phyloP scores from a whole-genome alignment of 2,113 vertebrate genomes.

The Asarcornis scutulata region DNA sequence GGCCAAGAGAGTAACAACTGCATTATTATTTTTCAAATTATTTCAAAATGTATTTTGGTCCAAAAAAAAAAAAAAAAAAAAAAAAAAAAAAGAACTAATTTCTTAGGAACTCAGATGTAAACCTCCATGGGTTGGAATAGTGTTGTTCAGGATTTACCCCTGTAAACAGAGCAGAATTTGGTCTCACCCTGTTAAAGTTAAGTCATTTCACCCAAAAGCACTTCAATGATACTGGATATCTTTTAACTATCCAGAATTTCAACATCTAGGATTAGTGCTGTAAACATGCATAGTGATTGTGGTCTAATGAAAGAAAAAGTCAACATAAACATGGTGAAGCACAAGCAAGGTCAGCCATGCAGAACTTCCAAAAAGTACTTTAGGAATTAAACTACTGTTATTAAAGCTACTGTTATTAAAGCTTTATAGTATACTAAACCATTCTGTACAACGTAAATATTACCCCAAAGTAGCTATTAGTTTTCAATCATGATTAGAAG shows the following conservation, averaged over 20 bases:
- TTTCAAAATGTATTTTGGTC: background rate
- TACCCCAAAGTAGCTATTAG: fast-evolving
- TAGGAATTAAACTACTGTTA: background rate
- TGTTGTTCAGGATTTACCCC: background rate
- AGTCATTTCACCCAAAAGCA: background rate
- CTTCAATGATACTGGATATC: background rate
- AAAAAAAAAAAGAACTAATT: background rate
- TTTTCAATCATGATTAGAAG: background rate
- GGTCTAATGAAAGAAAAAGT: background rate
- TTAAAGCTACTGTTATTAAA: background rate
- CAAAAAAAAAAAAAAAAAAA: background rate
- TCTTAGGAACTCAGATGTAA: background rate
- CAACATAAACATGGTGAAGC: background rate
- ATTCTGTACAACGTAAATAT: background rate
- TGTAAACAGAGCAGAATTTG: background rate
- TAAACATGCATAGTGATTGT: background rate
- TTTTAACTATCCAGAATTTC: background rate
- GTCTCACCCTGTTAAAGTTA: fast-evolving
- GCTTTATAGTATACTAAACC: background rate
- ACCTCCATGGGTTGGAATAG: background rate
- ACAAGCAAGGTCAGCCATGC: background rate
- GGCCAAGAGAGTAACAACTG: background rate
- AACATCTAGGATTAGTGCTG: background rate
- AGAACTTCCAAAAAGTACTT: background rate
- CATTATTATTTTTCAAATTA: background rate